A percentile compares a stretch with the other conserved stretches of the same genome.
These are phyloP conservation scores for Semotilus atromaculatus DNA, from an alignment of 2,797 vertebrate species.

Conservation along the genomic window DNA sequence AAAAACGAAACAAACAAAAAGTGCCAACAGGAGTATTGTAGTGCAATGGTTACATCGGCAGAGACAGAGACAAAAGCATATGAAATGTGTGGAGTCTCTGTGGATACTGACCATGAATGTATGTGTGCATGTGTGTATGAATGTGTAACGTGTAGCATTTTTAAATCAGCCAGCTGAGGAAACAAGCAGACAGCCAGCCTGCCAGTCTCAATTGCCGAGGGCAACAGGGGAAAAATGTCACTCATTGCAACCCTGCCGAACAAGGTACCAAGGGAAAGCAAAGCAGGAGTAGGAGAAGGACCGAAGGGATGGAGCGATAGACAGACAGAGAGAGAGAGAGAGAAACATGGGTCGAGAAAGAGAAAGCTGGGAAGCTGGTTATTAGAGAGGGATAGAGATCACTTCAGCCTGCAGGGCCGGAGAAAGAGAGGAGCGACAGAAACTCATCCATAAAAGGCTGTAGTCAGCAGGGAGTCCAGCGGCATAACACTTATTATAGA, in stretches of 20 bases:
- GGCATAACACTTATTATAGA: slow-evolving; percentile 75
- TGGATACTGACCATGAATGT: slow-evolving; percentile 18
- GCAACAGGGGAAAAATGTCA: slow-evolving; percentile 53
- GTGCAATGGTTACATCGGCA: not conserved
- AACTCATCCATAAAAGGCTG: slow-evolving; percentile 44
- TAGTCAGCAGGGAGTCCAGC: slow-evolving; percentile 43
- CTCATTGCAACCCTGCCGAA: slow-evolving; percentile 60
- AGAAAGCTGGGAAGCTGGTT: slow-evolving; percentile 29
- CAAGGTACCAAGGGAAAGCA: slow-evolving; percentile 55
- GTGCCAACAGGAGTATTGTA: not conserved
- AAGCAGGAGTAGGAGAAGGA: slow-evolving; percentile 43
- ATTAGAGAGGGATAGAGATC: slow-evolving; percentile 42
- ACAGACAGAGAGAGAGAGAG: slow-evolving; percentile 38
- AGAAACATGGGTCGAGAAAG: not conserved
- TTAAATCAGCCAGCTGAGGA: slow-evolving; percentile 33
- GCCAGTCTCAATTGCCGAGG: slow-evolving; percentile 35
- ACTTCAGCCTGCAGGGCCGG: slow-evolving; percentile 20
- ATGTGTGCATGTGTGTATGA: slow-evolving; percentile 11
- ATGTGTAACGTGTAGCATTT: slow-evolving; percentile 15
- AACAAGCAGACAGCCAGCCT: slow-evolving; percentile 20
- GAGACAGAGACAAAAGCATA: slow-evolving; percentile 6
- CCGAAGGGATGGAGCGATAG: slow-evolving; percentile 35
- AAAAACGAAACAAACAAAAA: not conserved
- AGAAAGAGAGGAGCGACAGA: slow-evolving; percentile 32
- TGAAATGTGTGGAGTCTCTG: slow-evolving; percentile 7